Conservation (phyloP, 2,888 invertebrate genomes). For the Andrena hattorfiana region DNA sequence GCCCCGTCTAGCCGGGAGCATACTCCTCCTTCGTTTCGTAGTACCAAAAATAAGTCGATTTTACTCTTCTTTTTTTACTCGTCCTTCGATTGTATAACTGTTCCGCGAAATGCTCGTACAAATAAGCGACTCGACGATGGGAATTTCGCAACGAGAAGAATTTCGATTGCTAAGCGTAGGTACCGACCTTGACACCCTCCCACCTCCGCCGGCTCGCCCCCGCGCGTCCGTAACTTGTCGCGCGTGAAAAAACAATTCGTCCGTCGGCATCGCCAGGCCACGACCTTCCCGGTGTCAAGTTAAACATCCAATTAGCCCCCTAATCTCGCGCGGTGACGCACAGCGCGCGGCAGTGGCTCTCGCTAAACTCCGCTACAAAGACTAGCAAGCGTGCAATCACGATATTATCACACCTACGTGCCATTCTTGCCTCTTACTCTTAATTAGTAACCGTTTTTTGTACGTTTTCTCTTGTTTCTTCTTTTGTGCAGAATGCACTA, state of each 20-base stretch:
- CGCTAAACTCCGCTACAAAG: constrained; percentile 55
- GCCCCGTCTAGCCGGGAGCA: not conserved
- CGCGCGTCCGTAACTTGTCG: not conserved
- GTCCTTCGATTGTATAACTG: constrained; percentile 8
- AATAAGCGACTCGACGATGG: constrained; percentile 14
- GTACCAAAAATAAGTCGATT: constrained; percentile 10
- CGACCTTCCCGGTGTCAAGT: constrained; percentile 28
- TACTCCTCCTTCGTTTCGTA: too few species aligned
- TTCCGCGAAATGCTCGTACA: not conserved
- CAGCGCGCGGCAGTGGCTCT: constrained; percentile 11
- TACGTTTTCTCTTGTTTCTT: constrained; percentile 52
- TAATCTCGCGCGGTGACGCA: constrained; percentile 44
- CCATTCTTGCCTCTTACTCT: constrained; percentile 60
- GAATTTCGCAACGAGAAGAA: not conserved
- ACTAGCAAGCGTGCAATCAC: constrained; percentile 67
- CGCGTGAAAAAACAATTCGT: not conserved
- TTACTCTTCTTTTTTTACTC: not conserved
- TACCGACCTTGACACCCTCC: constrained; percentile 6
- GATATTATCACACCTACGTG: constrained; percentile 62
- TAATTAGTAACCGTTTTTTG: constrained; percentile 68
- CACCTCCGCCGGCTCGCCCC: not conserved
- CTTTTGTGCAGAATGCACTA: constrained; percentile 71
- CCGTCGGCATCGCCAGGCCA: not conserved
- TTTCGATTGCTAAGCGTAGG: constrained; percentile 8
- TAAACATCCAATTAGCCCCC: constrained; percentile 27